Conservation (phyloP, 2,888 invertebrate species). For the Nymphalis c-album region DNA sequence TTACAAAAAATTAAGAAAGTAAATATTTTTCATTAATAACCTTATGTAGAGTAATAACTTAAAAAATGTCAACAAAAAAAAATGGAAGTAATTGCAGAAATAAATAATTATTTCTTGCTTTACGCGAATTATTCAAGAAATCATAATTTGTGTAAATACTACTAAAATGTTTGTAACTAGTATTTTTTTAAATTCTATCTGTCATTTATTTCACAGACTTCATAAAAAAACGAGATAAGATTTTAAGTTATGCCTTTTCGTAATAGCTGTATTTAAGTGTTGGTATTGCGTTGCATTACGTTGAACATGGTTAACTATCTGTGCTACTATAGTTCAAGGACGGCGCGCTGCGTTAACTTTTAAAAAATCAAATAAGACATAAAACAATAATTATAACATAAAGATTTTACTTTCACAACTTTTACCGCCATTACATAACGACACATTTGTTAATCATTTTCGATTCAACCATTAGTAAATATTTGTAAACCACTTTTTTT, state of each 20-base stretch:
- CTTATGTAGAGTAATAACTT: too few species aligned
- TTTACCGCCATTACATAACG: slow-evolving; percentile 30
- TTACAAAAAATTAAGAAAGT: too few species aligned
- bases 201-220: neutral
- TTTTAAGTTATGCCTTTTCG: slow-evolving; percentile 13
- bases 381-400: slow-evolving; percentile 17
- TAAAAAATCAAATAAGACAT: slow-evolving; percentile 15
- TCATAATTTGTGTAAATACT: too few species aligned
- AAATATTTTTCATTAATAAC: too few species aligned
- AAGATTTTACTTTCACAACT: slow-evolving; percentile 34
- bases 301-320: slow-evolving; percentile 40
- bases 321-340: slow-evolving; percentile 68
- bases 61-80: too few species aligned
- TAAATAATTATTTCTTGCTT: too few species aligned
- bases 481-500: slow-evolving; percentile 11
- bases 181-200: neutral
- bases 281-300: slow-evolving; percentile 34
- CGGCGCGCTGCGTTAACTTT: slow-evolving; percentile 50
- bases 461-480: slow-evolving; percentile 19
- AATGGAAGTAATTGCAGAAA: too few species aligned
- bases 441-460: slow-evolving; percentile 16
- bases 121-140: too few species aligned
- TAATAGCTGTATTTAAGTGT: slow-evolving; percentile 22
- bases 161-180: too few species aligned
- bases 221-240: slow-evolving; percentile 3